Evolutionary conservation across 2,888 invertebrate genomes (phyloP).

Genomic region (Zygogramma bicolorata): DNA sequence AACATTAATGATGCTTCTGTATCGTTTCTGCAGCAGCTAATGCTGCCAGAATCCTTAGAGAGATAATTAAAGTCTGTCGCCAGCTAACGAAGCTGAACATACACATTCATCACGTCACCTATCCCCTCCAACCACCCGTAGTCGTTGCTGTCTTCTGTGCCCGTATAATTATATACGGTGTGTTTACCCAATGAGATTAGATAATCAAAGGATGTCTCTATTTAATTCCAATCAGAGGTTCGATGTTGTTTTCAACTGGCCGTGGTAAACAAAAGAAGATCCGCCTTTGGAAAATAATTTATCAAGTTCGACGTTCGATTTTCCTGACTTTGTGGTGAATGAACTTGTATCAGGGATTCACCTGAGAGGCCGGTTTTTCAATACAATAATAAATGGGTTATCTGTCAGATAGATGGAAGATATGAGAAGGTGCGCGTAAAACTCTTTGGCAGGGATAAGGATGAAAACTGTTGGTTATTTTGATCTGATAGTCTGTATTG

Average conservation of each 20-base stretch:
- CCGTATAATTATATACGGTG: slow-evolving; percentile 62
- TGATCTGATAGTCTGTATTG: too few relatives aligned
- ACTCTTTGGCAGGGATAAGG: too few relatives aligned
- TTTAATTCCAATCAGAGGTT: slow-evolving; percentile 43
- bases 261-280: slow-evolving; percentile 29
- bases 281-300: slow-evolving; percentile 5
- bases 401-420: too few relatives aligned
- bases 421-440: too few relatives aligned
- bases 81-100: slow-evolving; percentile 65
- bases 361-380: too few relatives aligned
- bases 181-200: slow-evolving; percentile 63
- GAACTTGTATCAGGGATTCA: too few relatives aligned
- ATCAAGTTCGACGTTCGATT: not conserved
- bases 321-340: too few relatives aligned
- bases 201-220: slow-evolving; percentile 50
- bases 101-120: slow-evolving; percentile 62
- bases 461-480: too few relatives aligned
- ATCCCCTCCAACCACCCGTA: slow-evolving; percentile 39
- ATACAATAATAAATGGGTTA: too few relatives aligned
- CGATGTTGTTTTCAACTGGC: slow-evolving; percentile 37
- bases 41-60: slow-evolving; percentile 63
- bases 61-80: slow-evolving; percentile 66
- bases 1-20: slow-evolving; percentile 44
- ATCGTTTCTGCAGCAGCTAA: slow-evolving; percentile 48
- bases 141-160: slow-evolving; percentile 44